These are phyloP conservation scores for Ornithoptera priamus DNA, from an alignment of 2,888 invertebrate species.

Conservation along the genomic window DNA sequence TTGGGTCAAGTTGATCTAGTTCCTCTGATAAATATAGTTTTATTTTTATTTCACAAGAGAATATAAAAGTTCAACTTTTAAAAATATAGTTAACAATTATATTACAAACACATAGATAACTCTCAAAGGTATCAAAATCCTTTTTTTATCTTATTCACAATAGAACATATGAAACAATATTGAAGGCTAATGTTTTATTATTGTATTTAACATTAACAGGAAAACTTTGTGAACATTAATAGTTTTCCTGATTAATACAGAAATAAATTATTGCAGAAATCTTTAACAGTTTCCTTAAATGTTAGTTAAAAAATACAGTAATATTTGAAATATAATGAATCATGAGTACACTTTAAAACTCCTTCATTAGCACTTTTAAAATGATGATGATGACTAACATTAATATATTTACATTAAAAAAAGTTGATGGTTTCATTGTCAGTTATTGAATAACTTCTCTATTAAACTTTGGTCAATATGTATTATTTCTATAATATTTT, in stretches of 20 bases:
- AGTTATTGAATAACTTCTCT: too few species aligned
- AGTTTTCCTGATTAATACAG: background rate
- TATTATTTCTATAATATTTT: too few species aligned
- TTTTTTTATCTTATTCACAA: background rate
- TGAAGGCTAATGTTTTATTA: background rate
- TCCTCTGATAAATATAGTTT: background rate
- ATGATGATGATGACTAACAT: too few species aligned
- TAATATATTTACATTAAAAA: too few species aligned
- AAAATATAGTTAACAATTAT: background rate
- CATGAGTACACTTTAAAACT: too few species aligned
- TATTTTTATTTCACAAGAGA: background rate
- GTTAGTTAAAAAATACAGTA: too few species aligned
- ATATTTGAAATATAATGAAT: too few species aligned
- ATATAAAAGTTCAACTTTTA: background rate
- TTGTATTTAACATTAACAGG: background rate
- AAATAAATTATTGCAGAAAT: background rate
- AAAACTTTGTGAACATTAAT: background rate
- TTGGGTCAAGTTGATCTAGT: constrained; percentile 39
- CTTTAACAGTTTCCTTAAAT: background rate
- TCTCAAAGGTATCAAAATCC: background rate
- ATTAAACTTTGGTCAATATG: too few species aligned
- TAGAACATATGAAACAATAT: background rate
- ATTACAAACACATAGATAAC: background rate
- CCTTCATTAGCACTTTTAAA: too few species aligned
- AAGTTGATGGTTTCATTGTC: too few species aligned